phyloP scores from a whole-genome alignment of 2,888 invertebrate genomes.

The Epirrhoe alternata region DNA sequence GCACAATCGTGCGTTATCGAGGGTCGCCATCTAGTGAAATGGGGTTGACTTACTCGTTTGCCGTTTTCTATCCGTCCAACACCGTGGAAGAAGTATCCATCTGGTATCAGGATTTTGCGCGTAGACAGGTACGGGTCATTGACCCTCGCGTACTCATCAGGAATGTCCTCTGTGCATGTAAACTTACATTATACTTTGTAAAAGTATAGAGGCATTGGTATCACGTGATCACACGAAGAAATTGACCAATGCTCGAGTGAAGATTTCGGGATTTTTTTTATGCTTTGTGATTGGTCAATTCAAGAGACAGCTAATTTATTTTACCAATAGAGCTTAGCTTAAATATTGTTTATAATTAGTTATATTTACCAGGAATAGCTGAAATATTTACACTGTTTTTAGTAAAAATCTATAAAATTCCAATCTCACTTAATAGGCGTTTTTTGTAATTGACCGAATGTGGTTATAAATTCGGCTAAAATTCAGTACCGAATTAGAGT shows the following conservation, averaged over 20 bases:
- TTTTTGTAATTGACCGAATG: no score
- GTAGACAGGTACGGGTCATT: slow-evolving; percentile 48
- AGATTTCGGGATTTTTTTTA: no score
- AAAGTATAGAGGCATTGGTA: slow-evolving; percentile 11
- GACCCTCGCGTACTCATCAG: slow-evolving; percentile 51
- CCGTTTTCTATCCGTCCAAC: slow-evolving; percentile 32
- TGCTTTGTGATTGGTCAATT: no score
- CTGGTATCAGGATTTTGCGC: slow-evolving; percentile 50
- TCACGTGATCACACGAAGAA: no score
- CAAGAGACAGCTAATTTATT: no score
- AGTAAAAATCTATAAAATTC: not conserved
- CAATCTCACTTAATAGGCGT: no score
- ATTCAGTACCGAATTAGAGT: no score
- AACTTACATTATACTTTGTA: not conserved
- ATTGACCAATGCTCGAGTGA: no score
- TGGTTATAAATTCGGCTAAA: no score
- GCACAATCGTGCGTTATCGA: no score
- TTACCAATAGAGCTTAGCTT: not conserved
- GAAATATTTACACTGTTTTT: slow-evolving; percentile 19
- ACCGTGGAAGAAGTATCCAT: slow-evolving; percentile 50
- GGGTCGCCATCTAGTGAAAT: no score
- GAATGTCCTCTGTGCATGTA: slow-evolving; percentile 57
- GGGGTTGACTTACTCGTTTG: not conserved
- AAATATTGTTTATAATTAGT: not conserved
- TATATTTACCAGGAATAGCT: slow-evolving; percentile 56